phyloP scores from a whole-genome alignment of 2,113 vertebrate species.

The Jacana jacana region DNA sequence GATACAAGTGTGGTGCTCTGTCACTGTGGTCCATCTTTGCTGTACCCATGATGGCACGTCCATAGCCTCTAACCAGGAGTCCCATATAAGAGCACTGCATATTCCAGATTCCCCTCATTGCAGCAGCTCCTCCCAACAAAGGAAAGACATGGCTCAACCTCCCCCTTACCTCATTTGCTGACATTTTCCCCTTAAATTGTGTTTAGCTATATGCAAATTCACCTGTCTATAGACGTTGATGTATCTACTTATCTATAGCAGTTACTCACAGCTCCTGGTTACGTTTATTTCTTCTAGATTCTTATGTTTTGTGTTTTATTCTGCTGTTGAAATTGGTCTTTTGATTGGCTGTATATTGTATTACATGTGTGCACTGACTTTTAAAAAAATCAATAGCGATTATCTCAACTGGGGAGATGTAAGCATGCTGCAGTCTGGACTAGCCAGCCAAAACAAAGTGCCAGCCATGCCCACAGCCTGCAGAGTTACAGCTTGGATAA shows the following conservation, averaged over 20 bases:
- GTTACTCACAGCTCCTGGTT: not conserved
- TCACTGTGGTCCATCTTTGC: not conserved
- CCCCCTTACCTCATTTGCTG: not conserved
- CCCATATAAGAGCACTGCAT: not conserved
- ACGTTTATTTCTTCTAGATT: not conserved
- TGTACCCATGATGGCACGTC: not conserved
- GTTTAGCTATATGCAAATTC: not conserved
- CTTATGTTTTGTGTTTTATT: not conserved
- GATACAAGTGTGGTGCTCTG: not conserved
- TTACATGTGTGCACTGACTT: not conserved
- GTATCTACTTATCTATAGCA: not conserved
- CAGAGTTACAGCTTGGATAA: not conserved
- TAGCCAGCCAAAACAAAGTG: not conserved
- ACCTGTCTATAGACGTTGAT: not conserved
- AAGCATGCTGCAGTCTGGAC: not conserved
- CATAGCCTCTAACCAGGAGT: not conserved
- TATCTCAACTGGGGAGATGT: not conserved
- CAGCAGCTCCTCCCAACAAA: not conserved
- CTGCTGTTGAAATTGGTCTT: not conserved
- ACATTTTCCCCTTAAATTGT: not conserved
- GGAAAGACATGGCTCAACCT: not conserved
- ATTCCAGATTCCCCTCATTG: not conserved
- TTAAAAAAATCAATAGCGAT: not conserved
- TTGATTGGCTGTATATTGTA: not conserved
- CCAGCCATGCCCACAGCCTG: not conserved